Conservation (phyloP, 2,113 vertebrate species). For the Cinclus cinclus region DNA sequence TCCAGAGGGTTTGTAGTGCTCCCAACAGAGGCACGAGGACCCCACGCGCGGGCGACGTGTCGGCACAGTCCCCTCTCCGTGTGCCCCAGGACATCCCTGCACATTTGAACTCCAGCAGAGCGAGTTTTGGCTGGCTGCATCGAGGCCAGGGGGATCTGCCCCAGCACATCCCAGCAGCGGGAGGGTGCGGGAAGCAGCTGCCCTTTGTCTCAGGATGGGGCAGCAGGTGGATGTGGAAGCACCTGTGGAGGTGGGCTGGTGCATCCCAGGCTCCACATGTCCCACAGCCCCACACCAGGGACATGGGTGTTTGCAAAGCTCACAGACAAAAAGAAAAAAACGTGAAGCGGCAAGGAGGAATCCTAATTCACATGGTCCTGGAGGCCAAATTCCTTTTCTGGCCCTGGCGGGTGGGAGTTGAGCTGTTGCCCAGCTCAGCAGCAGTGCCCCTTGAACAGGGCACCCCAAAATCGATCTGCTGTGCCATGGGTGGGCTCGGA, state of each 20-base stretch:
- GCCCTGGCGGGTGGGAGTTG: not conserved
- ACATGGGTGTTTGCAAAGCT: not conserved
- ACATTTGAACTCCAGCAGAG: not conserved
- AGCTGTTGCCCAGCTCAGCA: not conserved
- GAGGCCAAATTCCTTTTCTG: not conserved
- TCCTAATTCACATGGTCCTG: not conserved
- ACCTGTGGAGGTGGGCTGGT: not conserved
- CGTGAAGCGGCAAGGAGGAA: not conserved
- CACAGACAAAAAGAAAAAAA: not conserved
- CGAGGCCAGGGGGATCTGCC: not conserved
- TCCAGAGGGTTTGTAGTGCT: not conserved
- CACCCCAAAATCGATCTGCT: not conserved
- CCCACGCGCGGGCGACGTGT: not conserved
- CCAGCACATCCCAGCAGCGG: not conserved
- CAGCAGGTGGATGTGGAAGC: constrained; percentile 12
- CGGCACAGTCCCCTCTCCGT: not conserved
- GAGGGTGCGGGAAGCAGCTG: not conserved
- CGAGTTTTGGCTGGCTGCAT: not conserved
- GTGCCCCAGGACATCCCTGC: not conserved
- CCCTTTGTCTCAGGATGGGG: not conserved
- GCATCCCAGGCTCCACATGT: not conserved
- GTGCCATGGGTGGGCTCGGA: not conserved
- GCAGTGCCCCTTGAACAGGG: not conserved
- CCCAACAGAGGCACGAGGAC: not conserved
- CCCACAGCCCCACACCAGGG: accelerated